Base-by-base conservation (phyloP, 2,113 vertebrate species). In the Psittacara wagleri region DNA sequence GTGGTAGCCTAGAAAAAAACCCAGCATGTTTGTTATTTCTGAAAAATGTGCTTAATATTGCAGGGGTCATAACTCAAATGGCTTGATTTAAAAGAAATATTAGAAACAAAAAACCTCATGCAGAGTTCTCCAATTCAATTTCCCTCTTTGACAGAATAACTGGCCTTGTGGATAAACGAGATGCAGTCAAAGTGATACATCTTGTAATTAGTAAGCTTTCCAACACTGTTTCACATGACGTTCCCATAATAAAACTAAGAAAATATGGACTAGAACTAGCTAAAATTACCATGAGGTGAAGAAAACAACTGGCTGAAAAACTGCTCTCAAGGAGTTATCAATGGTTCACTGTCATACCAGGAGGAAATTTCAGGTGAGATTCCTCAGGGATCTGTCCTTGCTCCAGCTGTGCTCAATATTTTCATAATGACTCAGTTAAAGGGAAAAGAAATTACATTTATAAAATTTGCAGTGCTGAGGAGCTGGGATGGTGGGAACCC, bases 341-440 rank as follows among this genome's bases (percentile, higher is more conserved):
- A 84, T 76, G 66, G 86, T n/a, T 95, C 66, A 51, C 86, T 96
- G 91, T 95, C 94, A 95, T 92, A 89, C 18, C 1, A 0, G 44
- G 57, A 86, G 16, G 62, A 95, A 87, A 88, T 82, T 92, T 94
- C 86, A 95, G 94, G 93, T 82, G 87, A 79, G 91, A 92, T 92
- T 95, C 96, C 96, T 91, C 41, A 9, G 96, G 95, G 95, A 95
- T 79, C 95, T 95, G 94, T 91, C 91, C 92, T 95, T 92, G 74
- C 94, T 95, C 93, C 87, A 73, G 91, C 91, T 89, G 70, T 73
- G 81, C 87, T 96, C 95, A 97, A 96, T 96, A 95, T 97, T 96
- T 95, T 95, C 96, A 90, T 97, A 96, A 97, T 91, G 95, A 95
- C 93, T 96, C 89, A 95, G 93, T 92, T 97, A 91, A 94, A 91